A percentile compares a stretch with the other conserved stretches of the same genome.
Evolutionary conservation across 2,888 invertebrate genomes (phyloP).

Genomic region (Argynnis bischoffii): DNA sequence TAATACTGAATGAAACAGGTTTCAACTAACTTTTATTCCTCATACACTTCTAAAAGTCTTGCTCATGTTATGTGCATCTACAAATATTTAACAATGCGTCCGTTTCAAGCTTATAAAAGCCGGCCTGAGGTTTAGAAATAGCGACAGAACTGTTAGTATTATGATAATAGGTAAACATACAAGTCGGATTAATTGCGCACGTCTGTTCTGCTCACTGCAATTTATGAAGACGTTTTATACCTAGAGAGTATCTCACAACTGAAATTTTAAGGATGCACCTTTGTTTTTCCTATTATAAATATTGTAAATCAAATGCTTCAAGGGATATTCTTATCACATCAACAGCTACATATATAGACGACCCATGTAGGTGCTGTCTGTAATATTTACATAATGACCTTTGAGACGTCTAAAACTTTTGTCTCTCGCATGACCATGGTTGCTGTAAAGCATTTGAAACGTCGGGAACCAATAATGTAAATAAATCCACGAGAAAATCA

Average conservation of each 20-base stretch:
- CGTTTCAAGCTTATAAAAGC: constrained; percentile 9
- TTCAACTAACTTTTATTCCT: too few relatives aligned
- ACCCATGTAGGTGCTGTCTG: too few relatives aligned
- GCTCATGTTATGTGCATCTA: background rate
- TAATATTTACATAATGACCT: too few relatives aligned
- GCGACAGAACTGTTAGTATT: constrained; percentile 37
- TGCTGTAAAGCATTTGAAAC: too few relatives aligned
- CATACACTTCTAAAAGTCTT: too few relatives aligned
- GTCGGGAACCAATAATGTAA: too few relatives aligned
- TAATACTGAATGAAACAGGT: too few relatives aligned
- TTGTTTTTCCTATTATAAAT: background rate
- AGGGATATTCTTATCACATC: too few relatives aligned
- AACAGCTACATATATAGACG: too few relatives aligned
- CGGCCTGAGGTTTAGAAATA: constrained; percentile 27
- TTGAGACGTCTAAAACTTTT: too few relatives aligned
- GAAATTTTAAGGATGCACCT: background rate
- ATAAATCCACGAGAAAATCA: too few relatives aligned
- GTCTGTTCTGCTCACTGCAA: constrained; percentile 44
- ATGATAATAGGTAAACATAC: constrained; percentile 55
- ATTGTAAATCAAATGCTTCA: background rate
- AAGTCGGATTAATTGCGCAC: constrained; percentile 49
- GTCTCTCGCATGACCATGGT: too few relatives aligned
- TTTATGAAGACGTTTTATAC: constrained; percentile 45
- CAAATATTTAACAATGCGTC: constrained; percentile 3
- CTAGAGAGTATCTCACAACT: constrained; percentile 12